These are phyloP conservation scores for Danio aesculapii DNA, from an alignment of 2,797 vertebrate genomes.

Conservation along the genomic window DNA sequence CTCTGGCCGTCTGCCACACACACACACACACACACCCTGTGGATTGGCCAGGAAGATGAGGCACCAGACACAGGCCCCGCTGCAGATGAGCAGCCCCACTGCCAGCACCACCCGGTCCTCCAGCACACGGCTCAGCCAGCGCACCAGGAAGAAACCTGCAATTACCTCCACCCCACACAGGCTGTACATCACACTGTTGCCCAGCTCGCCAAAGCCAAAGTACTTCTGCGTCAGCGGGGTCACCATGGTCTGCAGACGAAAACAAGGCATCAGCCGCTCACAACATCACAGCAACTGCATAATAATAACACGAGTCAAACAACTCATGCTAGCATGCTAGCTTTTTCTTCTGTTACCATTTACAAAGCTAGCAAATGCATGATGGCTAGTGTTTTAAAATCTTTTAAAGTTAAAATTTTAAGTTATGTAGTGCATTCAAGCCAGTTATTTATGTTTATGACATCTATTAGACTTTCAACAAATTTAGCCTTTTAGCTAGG, in stretches of 20 bases:
- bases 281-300: slow-evolving; percentile 5
- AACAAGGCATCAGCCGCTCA: slow-evolving; percentile 7
- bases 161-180: slow-evolving; percentile 89
- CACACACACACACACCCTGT: slow-evolving; percentile 72
- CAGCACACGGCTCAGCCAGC: slow-evolving; percentile 81
- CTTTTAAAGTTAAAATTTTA: no score
- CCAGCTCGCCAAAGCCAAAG: slow-evolving; percentile 84
- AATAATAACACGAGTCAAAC: not conserved
- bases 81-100: slow-evolving; percentile 82
- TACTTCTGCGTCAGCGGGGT: slow-evolving; percentile 86
- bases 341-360: no score
- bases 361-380: no score
- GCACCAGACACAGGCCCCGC: slow-evolving; percentile 85
- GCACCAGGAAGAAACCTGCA: slow-evolving; percentile 85
- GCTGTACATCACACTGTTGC: slow-evolving; percentile 89
- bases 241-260: slow-evolving; percentile 82
- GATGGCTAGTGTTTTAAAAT: no score
- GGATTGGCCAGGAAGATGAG: slow-evolving; percentile 84
- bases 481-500: no score
- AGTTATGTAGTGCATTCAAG: no score
- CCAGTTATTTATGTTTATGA: no score
- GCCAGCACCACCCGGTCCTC: slow-evolving; percentile 82
- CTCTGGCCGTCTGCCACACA: slow-evolving; percentile 45
- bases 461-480: no score
- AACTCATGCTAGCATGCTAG: not conserved